Percentiles rank a stretch among this genome's conserved stretches.
These are phyloP conservation scores for Nomada lathburiana DNA, from an alignment of 2,888 invertebrate genomes.

Conservation along the genomic window DNA sequence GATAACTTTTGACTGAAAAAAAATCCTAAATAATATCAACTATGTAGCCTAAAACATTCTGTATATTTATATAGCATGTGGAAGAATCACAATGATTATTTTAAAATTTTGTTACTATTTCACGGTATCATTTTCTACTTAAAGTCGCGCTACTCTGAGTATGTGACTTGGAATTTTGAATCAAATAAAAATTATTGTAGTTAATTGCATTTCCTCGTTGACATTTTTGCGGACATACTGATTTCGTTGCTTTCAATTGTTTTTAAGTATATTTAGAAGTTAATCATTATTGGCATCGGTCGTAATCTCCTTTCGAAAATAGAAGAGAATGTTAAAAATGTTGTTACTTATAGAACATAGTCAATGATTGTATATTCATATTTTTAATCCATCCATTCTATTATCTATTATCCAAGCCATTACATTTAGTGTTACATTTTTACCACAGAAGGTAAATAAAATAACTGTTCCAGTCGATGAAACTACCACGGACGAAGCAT, in stretches of 20 bases:
- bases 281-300: background rate
- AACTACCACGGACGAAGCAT: too few relatives aligned
- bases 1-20: background rate
- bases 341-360: too few relatives aligned
- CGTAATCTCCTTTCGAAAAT: too few relatives aligned
- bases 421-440: too few relatives aligned
- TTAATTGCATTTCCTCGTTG: constrained; percentile 1
- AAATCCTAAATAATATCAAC: background rate
- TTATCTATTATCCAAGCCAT: too few relatives aligned
- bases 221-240: constrained; percentile 33
- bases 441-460: too few relatives aligned
- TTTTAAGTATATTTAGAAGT: background rate
- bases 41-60: constrained; percentile 18
- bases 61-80: background rate
- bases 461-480: too few relatives aligned
- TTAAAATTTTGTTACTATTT: background rate
- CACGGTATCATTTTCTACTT: background rate
- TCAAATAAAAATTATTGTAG: background rate
- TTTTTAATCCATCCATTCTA: too few relatives aligned
- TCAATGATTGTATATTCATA: too few relatives aligned
- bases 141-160: background rate
- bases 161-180: constrained; percentile 21
- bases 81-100: background rate
- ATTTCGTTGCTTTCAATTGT: constrained; percentile 28
- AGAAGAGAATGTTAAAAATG: too few relatives aligned